Evolutionary conservation across 1,140 invertebrate genomes (phyloP).

Genomic region (Akabosia matsudoensis): DNA sequence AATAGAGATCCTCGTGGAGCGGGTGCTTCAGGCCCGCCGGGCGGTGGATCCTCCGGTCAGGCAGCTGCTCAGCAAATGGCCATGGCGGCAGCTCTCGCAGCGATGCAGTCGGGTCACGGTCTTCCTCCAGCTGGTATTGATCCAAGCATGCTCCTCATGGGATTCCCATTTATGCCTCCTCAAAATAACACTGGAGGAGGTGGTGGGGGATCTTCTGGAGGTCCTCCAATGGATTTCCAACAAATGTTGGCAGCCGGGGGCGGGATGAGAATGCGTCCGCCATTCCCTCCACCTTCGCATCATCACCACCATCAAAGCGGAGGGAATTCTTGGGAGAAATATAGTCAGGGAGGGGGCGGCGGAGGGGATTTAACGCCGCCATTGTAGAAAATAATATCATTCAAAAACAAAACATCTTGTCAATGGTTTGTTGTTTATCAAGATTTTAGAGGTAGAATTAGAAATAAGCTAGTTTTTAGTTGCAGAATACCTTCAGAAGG

Average conservation of each 20-base stretch:
- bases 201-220: background rate
- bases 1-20: constrained; percentile 14
- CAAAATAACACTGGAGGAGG: background rate
- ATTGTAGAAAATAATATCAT: background rate
- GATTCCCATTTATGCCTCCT: constrained; percentile 7
- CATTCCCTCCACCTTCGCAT: constrained; percentile 11
- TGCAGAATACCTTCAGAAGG: too few species aligned
- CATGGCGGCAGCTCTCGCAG: constrained; percentile 24
- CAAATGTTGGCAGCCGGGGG: constrained; percentile 15
- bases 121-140: background rate
- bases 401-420: background rate
- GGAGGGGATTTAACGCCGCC: constrained; percentile 1
- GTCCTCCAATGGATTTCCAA: background rate
- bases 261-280: background rate
- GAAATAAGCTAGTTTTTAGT: too few species aligned
- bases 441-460: too few species aligned
- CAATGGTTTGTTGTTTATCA: too few species aligned
- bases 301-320: too few species aligned
- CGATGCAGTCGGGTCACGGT: constrained; percentile 2
- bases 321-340: constrained; percentile 42
- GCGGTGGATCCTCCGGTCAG: background rate
- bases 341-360: constrained; percentile 32
- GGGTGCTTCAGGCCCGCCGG: background rate
- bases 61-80: background rate
- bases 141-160: constrained; percentile 11